Evolutionary conservation across 2,113 vertebrate genomes (phyloP).

Genomic region (Hemichromis elongatus): DNA sequence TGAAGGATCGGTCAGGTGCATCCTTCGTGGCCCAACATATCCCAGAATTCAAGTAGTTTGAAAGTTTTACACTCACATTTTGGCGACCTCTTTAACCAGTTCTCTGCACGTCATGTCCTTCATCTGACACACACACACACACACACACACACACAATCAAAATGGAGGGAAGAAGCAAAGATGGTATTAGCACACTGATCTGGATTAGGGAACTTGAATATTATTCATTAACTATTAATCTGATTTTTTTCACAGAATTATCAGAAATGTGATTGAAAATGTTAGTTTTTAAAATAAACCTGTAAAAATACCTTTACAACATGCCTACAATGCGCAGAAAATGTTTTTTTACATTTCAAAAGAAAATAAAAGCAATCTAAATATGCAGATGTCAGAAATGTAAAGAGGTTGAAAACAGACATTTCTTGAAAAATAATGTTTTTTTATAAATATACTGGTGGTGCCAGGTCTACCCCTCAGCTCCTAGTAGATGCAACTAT

Average conservation of each 20-base stretch:
- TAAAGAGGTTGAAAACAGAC: not conserved
- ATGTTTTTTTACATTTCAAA: not conserved
- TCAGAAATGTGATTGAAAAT: not conserved
- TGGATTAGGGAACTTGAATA: not conserved
- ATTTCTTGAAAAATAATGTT: not conserved
- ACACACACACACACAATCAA: not conserved
- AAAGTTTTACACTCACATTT: conserved; percentile 84
- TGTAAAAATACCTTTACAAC: not conserved
- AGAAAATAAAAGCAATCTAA: not conserved
- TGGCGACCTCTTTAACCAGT: conserved; percentile 96
- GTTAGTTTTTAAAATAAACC: not conserved
- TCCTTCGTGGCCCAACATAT: too few relatives aligned
- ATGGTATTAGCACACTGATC: not conserved
- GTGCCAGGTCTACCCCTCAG: not conserved
- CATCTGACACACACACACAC: conserved; percentile 76
- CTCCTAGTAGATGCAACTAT: not conserved
- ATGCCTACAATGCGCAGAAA: not conserved
- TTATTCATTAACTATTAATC: not conserved
- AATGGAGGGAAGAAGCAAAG: not conserved
- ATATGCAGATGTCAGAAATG: not conserved
- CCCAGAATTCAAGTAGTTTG: too few relatives aligned
- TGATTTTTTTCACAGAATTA: not conserved
- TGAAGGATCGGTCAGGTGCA: too few relatives aligned
- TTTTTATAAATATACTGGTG: not conserved
- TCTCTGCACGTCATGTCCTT: conserved; percentile 97